Base-by-base conservation (phyloP, 2,113 vertebrate species). In the Phylloscopus trochiloides region DNA sequence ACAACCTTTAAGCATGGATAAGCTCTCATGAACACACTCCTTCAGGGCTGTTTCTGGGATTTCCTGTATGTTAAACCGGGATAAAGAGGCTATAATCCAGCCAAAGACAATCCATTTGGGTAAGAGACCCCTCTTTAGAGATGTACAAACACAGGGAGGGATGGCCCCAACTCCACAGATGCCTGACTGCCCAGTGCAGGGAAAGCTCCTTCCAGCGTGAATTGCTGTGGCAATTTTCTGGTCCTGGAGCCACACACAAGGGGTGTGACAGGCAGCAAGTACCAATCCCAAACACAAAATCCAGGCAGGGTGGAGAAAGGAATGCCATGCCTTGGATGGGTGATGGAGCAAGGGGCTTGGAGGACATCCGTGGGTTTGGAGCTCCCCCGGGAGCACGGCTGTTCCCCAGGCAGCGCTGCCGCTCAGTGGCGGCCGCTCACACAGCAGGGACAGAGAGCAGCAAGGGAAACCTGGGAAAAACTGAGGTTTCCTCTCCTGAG, bases 361-460 rank as follows among this genome's bases (percentile, higher is more conserved):
- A 66, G 45, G n/a, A 68, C 15, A 19, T 0, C 0, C 0, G 10
- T 3, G 59, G 22, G 38, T 59, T 54, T 32, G 77, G n/a, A 62
- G 54, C 47, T 89, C 48, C 54, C 38, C 34, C 6, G 12, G 11
- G 17, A 75, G 66, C 52, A 1, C 3, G 24, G 88, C 85, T 38
- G 83, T 94, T 95, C 92, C 74, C 91, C 92, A 21, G 92, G n/a
- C 75, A 94, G 96, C 52, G 91, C 96, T 97, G 97, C 98, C 97
- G 18, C 92, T 97, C 97, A 97, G 95, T 2, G 97, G 74, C 4
- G 6, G 9, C 68, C 2, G 13, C 68, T 40, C 84, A 65, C 45
- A 86, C 14, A 0, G 21, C 94, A 88, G 65, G 25, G 54, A 51
- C 3, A 0, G 21, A 17, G 11, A 61, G 62, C 59, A 52, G 52